These are phyloP conservation scores for Empis stercorea DNA, from an alignment of 2,888 invertebrate genomes.

Conservation along the genomic window DNA sequence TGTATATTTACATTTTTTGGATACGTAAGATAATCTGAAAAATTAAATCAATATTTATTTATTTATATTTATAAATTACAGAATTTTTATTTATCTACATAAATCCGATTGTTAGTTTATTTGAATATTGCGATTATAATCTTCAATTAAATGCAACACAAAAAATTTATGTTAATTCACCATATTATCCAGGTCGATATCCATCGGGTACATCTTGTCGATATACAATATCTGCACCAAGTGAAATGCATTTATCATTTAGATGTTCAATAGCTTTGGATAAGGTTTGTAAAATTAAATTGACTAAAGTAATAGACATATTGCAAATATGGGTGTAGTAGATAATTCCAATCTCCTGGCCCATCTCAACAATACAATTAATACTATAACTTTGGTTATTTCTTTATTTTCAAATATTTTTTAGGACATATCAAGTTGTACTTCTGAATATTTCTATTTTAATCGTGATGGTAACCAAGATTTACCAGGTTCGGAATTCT, in stretches of 20 bases:
- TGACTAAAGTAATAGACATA: too few relatives aligned
- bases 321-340: too few relatives aligned
- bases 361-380: too few relatives aligned
- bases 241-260: constrained; percentile 20
- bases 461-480: constrained; percentile 27
- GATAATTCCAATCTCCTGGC: too few relatives aligned
- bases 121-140: constrained; percentile 28
- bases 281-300: constrained; percentile 16
- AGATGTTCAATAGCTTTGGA: constrained; percentile 22
- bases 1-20: not conserved
- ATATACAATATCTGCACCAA: constrained; percentile 26
- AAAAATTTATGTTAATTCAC: constrained; percentile 26
- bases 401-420: too few relatives aligned
- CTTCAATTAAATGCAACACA: constrained; percentile 19
- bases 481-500: constrained; percentile 22
- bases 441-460: constrained; percentile 29
- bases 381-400: too few relatives aligned
- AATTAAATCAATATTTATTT: not conserved
- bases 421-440: constrained; percentile 17
- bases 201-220: constrained; percentile 27
- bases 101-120: constrained; percentile 5
- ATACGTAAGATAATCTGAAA: not conserved
- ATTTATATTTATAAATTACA: not conserved
- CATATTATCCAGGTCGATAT: constrained; percentile 27
- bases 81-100: not conserved